Percentiles rank a stretch among this genome's conserved stretches.
Conservation (phyloP, 2,113 vertebrate species). For the Poeciliopsis occidentalis region DNA sequence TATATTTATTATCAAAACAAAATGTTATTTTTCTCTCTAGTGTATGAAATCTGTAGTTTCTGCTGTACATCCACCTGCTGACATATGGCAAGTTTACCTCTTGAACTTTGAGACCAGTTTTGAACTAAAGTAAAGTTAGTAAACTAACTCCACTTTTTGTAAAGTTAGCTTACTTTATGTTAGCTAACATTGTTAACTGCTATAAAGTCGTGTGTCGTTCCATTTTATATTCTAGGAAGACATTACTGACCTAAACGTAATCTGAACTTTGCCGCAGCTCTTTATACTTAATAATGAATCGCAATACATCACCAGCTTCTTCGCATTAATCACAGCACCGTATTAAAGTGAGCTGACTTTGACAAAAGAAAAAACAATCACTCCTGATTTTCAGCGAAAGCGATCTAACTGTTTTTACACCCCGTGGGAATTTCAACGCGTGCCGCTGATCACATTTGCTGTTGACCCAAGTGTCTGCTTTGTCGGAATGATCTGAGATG, state of each 20-base stretch:
- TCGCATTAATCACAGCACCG: conserved; percentile 32
- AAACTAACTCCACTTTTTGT: too few species aligned
- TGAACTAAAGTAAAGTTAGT: too few species aligned
- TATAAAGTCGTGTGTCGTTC: too few species aligned
- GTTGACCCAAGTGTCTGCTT: conserved; percentile 55
- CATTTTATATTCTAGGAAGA: neutral
- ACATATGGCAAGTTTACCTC: conserved; percentile 1
- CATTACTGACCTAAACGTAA: conserved; percentile 30
- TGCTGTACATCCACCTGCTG: neutral
- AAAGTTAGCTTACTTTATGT: too few species aligned
- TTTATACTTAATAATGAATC: conserved; percentile 45
- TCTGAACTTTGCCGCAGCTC: conserved; percentile 47
- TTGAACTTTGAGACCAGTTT: conserved; percentile 12
- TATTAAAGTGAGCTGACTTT: conserved; percentile 39
- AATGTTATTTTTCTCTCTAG: too few species aligned
- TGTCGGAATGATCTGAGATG: conserved; percentile 49
- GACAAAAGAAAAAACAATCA: conserved; percentile 15
- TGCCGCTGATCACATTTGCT: conserved; percentile 50
- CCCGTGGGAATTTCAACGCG: conserved; percentile 46
- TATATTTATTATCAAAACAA: too few species aligned
- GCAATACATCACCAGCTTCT: conserved; percentile 35
- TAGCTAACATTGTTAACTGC: too few species aligned
- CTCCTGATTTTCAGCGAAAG: conserved; percentile 38
- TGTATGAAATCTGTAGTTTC: neutral
- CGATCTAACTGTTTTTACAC: conserved; percentile 42